Evolutionary conservation across 2,888 invertebrate species (phyloP).

Genomic region (Eurytoma californica): DNA sequence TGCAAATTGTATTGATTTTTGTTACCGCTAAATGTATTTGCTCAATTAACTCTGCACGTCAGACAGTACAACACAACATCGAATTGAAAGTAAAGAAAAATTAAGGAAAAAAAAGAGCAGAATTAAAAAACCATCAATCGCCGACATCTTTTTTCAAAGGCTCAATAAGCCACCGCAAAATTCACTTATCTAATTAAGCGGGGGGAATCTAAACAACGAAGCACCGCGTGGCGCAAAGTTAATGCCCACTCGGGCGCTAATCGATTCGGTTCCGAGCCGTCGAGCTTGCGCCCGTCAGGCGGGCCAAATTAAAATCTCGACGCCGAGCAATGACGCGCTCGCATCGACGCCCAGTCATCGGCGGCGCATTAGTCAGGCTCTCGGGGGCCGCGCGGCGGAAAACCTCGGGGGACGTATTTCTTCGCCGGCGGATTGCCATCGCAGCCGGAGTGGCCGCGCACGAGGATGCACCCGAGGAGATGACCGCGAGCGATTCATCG

Average conservation of each 20-base stretch:
- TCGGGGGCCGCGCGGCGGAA: constrained; percentile 8
- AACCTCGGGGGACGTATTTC: constrained; percentile 35
- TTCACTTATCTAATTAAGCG: constrained; percentile 9
- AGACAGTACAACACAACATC: no score
- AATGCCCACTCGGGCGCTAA: not conserved
- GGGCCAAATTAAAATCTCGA: constrained; percentile 35
- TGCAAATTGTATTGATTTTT: no score
- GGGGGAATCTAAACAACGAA: no score
- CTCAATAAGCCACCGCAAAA: not conserved
- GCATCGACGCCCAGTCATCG: constrained; percentile 25
- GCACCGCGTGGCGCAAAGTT: not conserved
- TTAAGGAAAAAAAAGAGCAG: no score
- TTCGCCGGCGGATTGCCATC: not conserved
- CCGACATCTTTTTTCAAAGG: no score
- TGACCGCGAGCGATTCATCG: constrained; percentile 54
- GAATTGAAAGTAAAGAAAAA: no score
- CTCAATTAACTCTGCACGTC: no score
- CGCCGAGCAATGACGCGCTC: constrained; percentile 15
- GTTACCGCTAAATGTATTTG: no score
- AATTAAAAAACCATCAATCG: not conserved
- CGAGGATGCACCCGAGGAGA: constrained; percentile 23
- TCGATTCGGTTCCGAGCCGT: not conserved
- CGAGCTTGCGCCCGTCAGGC: not conserved
- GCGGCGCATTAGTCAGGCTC: constrained; percentile 37
- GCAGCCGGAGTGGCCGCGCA: no score